Conservation (phyloP, 1,140 invertebrate species). For the Trichonephila inaurata region DNA sequence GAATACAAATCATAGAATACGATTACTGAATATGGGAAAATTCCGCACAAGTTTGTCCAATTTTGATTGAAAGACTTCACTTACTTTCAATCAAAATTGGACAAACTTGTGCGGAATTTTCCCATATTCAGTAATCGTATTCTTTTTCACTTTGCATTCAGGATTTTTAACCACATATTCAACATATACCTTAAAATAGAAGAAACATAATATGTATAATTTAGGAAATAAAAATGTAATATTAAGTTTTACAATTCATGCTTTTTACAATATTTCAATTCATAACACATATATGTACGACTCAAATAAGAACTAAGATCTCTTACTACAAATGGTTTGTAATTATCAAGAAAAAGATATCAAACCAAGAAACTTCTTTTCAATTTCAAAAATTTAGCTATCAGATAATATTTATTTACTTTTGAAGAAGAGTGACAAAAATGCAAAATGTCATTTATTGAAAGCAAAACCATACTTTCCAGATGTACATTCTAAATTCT, state of each 20-base stretch:
- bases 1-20: conserved; percentile 13
- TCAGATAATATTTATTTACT: no score
- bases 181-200: conserved; percentile 88
- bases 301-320: neutral
- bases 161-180: conserved; percentile 98
- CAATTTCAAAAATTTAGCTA: no score
- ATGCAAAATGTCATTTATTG: no score
- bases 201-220: neutral
- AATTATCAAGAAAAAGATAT: no score
- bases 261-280: neutral
- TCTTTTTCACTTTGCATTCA: conserved; percentile 88
- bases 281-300: neutral
- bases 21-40: conserved; percentile 49
- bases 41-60: conserved; percentile 89
- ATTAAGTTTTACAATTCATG: neutral
- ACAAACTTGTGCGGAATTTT: no score
- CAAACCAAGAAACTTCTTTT: no score
- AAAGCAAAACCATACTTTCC: no score
- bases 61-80: conserved; percentile 95
- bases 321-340: no score
- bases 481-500: no score
- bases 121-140: no score
- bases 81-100: no score
- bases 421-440: no score
- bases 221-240: neutral